phyloP scores from a whole-genome alignment of 2,888 invertebrate genomes.

The Celastrina argiolus region DNA sequence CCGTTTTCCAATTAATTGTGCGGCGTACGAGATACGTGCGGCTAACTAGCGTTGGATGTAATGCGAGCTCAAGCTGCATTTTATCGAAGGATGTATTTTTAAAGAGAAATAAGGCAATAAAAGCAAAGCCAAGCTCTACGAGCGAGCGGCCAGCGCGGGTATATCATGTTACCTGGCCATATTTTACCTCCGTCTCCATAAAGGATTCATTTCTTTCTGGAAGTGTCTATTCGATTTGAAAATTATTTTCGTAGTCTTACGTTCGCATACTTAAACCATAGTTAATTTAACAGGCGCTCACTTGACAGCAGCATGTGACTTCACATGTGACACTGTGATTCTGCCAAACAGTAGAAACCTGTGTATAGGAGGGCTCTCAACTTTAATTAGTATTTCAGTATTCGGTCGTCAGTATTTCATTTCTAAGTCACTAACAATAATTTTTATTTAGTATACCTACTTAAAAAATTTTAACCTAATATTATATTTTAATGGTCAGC shows the following conservation, averaged over 20 bases:
- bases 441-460: no score
- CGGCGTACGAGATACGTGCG: conserved; percentile 9
- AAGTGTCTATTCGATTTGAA: conserved; percentile 5
- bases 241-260: conserved; percentile 3
- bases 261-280: no score
- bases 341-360: no score
- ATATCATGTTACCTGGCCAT: conserved; percentile 35
- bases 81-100: conserved; percentile 20
- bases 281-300: no score
- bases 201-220: conserved; percentile 20
- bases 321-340: no score
- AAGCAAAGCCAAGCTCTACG: conserved; percentile 15
- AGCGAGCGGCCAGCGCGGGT: conserved; percentile 28
- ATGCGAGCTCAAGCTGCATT: conserved; percentile 17
- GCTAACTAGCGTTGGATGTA: conserved; percentile 15
- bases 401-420: no score
- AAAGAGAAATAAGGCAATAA: conserved; percentile 22
- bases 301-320: no score
- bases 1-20: neutral
- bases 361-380: no score
- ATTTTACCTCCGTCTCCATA: conserved; percentile 27
- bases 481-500: no score
- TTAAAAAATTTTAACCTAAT: no score
- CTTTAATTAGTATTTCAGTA: no score
- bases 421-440: no score